phyloP scores from a whole-genome alignment of 2,888 invertebrate genomes.

The Leptinotarsa peninsularis region DNA sequence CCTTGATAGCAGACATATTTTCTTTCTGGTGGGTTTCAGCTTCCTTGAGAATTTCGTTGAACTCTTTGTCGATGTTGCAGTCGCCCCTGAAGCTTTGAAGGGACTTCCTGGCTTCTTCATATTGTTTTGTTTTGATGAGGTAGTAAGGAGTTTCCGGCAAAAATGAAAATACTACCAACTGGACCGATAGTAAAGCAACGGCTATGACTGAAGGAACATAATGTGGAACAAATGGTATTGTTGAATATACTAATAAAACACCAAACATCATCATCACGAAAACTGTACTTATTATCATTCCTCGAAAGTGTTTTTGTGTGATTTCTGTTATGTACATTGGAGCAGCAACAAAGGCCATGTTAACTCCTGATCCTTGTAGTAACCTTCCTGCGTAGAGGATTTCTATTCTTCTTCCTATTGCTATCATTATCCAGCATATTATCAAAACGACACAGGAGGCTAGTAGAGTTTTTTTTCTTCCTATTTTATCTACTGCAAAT shows the following conservation, averaged over 20 bases:
- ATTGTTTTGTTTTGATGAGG: slow-evolving; percentile 55
- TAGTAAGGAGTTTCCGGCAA: slow-evolving; percentile 64
- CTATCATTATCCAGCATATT: slow-evolving; percentile 60
- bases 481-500: slow-evolving; percentile 55
- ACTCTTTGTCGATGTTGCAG: slow-evolving; percentile 57
- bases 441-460: slow-evolving; percentile 56
- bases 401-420: slow-evolving; percentile 52
- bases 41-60: slow-evolving; percentile 58
- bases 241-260: slow-evolving; percentile 55
- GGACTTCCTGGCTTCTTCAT: slow-evolving; percentile 56
- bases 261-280: slow-evolving; percentile 63
- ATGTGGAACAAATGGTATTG: slow-evolving; percentile 59
- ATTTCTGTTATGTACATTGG: slow-evolving; percentile 64
- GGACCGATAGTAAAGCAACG: slow-evolving; percentile 53
- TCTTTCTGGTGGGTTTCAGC: slow-evolving; percentile 59
- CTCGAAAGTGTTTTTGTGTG: slow-evolving; percentile 61
- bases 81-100: slow-evolving; percentile 54
- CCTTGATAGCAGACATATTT: slow-evolving; percentile 57
- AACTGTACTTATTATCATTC: slow-evolving; percentile 60
- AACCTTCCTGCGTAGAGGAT: slow-evolving; percentile 57
- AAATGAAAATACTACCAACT: slow-evolving; percentile 58
- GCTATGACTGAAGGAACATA: slow-evolving; percentile 60
- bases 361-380: slow-evolving; percentile 43
- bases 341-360: slow-evolving; percentile 44
- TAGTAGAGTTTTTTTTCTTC: slow-evolving; percentile 58